phyloP scores from a whole-genome alignment of 2,797 vertebrate genomes.

The Emydoidea blandingii region DNA sequence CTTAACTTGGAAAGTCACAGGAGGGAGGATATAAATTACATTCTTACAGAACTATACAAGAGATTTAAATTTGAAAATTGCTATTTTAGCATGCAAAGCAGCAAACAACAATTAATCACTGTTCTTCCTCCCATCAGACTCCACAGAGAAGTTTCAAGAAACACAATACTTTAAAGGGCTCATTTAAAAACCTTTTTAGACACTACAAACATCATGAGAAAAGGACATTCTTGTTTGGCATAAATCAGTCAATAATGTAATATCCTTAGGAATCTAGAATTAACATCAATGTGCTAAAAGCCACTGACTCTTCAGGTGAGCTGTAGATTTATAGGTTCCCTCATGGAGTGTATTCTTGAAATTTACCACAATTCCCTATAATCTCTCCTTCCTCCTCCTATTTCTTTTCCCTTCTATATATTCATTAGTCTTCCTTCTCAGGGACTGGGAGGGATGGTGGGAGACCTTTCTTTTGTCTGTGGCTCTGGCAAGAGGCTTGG shows the following conservation, averaged over 20 bases:
- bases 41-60: conserved; percentile 70
- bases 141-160: conserved; percentile 68
- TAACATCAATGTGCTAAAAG: conserved; percentile 18
- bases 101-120: conserved; percentile 80
- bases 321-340: neutral
- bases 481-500: no score
- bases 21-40: conserved; percentile 78
- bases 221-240: conserved; percentile 31
- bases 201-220: neutral
- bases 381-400: neutral
- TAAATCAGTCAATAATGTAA: conserved; percentile 54
- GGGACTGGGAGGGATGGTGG: neutral
- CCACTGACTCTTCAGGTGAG: neutral
- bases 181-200: conserved; percentile 59
- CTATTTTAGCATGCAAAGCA: conserved; percentile 78
- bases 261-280: conserved; percentile 35
- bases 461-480: neutral
- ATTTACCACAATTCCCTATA: conserved; percentile 7
- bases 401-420: neutral
- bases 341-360: neutral
- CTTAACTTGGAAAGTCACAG: conserved; percentile 73
- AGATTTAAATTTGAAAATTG: conserved; percentile 82
- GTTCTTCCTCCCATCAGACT: conserved; percentile 67
- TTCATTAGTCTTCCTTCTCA: neutral
- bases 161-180: conserved; percentile 54